Evolutionary conservation across 37 sponge, comb jelly and placozoan species (phyloP).

Genomic region (Halichondria panicea): DNA sequence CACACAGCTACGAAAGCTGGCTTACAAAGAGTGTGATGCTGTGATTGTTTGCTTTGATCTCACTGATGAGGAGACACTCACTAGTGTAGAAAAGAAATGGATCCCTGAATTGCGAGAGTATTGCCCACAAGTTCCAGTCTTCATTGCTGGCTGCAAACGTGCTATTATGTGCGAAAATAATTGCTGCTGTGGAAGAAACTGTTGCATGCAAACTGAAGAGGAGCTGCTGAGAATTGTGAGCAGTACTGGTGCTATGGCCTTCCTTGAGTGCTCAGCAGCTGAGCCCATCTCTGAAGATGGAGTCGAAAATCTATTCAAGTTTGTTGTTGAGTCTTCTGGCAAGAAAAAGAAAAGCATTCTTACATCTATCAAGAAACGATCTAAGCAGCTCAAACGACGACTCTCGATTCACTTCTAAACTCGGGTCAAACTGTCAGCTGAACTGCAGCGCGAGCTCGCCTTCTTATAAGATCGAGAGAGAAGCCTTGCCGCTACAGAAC

Average conservation of each 20-base stretch:
- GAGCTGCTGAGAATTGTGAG: conserved; percentile 19
- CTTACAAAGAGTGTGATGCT: conserved; percentile 58
- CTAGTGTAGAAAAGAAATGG: conserved; percentile 55
- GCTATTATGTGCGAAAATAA: conserved; percentile 23
- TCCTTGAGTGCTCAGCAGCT: conserved; percentile 60
- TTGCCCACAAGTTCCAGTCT: conserved; percentile 52
- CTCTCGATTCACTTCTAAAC: background rate
- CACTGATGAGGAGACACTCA: conserved; percentile 25
- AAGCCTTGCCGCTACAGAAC: no score
- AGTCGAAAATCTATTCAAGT: conserved; percentile 42
- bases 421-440: no score
- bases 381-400: conserved; percentile 22
- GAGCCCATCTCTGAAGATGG: conserved; percentile 19
- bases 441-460: no score
- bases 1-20: conserved; percentile 11
- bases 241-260: conserved; percentile 56
- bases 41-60: conserved; percentile 74
- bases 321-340: conserved; percentile 18
- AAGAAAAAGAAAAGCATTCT: conserved; percentile 19
- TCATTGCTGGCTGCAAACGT: conserved; percentile 73
- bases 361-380: conserved; percentile 31
- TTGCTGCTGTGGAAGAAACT: conserved; percentile 2
- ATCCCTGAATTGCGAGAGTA: conserved; percentile 48
- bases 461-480: no score
- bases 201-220: conserved; percentile 18